These are phyloP conservation scores for Plebejus anna DNA, from an alignment of 2,888 invertebrate species.

Conservation along the genomic window DNA sequence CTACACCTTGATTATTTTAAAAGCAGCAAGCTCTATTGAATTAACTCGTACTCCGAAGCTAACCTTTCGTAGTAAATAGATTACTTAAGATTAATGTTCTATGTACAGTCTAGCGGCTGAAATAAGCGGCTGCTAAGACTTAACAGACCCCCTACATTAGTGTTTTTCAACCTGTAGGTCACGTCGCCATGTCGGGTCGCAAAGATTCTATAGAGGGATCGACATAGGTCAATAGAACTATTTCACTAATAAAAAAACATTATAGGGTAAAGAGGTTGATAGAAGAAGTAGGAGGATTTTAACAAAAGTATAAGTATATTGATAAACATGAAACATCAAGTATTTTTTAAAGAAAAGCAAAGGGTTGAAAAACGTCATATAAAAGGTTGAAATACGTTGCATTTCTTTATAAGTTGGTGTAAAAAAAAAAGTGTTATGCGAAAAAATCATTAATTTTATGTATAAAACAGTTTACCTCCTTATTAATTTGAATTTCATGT, in stretches of 20 bases:
- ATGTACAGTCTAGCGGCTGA: neutral
- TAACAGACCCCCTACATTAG: neutral
- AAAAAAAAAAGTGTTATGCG: neutral
- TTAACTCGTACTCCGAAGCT: neutral
- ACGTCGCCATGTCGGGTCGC: no score
- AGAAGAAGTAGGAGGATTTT: no score
- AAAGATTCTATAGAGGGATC: no score
- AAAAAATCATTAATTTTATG: slow-evolving; percentile 4
- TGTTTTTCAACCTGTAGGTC: neutral
- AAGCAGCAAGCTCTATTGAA: neutral
- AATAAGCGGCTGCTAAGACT: neutral
- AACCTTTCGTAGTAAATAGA: slow-evolving; percentile 8
- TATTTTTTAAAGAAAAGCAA: no score
- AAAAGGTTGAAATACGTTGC: no score
- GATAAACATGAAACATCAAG: no score
- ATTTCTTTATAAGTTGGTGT: neutral
- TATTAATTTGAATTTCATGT: slow-evolving; percentile 4
- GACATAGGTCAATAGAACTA: no score
- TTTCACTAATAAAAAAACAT: no score
- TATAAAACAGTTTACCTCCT: neutral
- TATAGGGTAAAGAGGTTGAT: no score
- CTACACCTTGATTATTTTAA: neutral
- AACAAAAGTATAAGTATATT: no score
- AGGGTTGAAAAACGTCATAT: no score
- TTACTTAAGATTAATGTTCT: neutral